A percentile compares a stretch with the other conserved stretches of the same genome.
These are phyloP conservation scores for Papilio dardanus DNA, from an alignment of 1,140 invertebrate genomes.

Conservation along the genomic window DNA sequence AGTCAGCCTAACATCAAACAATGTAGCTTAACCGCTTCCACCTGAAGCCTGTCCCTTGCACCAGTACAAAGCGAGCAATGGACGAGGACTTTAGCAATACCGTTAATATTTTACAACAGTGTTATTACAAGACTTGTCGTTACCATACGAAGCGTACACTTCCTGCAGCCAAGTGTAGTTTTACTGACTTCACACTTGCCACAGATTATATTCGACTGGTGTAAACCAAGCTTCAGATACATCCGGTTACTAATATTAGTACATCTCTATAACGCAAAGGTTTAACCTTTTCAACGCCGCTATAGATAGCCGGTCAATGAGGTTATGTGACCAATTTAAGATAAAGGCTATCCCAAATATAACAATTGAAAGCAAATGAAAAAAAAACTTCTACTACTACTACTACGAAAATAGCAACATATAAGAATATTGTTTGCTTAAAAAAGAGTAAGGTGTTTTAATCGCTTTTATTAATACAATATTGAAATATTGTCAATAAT, in stretches of 20 bases:
- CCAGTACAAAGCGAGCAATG: slow-evolving; percentile 30
- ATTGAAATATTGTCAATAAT: slow-evolving; percentile 23
- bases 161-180: slow-evolving; percentile 36
- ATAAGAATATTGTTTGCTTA: no score
- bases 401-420: not conserved
- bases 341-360: no score
- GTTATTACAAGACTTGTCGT: slow-evolving; percentile 40
- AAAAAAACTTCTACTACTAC: no score
- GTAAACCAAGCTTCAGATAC: not conserved
- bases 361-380: no score
- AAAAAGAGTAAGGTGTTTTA: no score
- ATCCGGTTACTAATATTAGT: slow-evolving; percentile 3
- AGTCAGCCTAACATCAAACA: slow-evolving; percentile 31
- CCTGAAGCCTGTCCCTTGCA: not conserved
- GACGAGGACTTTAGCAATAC: slow-evolving; percentile 29
- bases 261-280: not conserved
- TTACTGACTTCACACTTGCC: slow-evolving; percentile 31
- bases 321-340: not conserved
- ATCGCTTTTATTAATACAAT: not conserved
- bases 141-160: slow-evolving; percentile 36
- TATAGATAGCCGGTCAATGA: not conserved
- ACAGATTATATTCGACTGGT: slow-evolving; percentile 20
- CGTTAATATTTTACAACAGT: slow-evolving; percentile 35
- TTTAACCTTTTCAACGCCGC: not conserved
- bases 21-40: slow-evolving; percentile 29